A percentile compares a stretch with the other conserved stretches of the same genome.
Evolutionary conservation across 2,113 vertebrate species (phyloP).

Genomic region (Ptyas mucosa): DNA sequence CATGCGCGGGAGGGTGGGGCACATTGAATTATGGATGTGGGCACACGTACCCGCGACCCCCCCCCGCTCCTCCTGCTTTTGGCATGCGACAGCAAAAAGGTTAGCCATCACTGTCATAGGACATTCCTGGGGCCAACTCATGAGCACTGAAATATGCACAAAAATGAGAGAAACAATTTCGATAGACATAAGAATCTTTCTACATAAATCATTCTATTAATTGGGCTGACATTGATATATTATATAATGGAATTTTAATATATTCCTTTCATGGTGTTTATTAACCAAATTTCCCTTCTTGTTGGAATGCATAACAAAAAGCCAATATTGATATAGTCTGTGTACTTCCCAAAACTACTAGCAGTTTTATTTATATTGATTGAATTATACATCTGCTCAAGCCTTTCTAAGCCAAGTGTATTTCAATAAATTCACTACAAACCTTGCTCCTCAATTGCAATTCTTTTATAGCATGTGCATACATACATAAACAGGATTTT

Average conservation of each 20-base stretch:
- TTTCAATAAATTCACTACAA: constrained; percentile 22
- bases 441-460: constrained; percentile 38
- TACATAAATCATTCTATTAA: background rate
- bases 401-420: background rate
- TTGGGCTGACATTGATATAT: background rate
- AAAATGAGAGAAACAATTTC: background rate
- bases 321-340: constrained; percentile 14
- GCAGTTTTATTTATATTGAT: constrained; percentile 5
- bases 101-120: too few relatives aligned
- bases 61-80: too few relatives aligned
- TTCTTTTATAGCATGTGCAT: constrained; percentile 21
- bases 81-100: too few relatives aligned
- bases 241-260: background rate
- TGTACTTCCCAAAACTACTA: background rate
- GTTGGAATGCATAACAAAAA: background rate
- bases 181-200: background rate
- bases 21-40: too few relatives aligned
- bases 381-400: background rate
- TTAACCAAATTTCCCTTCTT: background rate
- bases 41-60: too few relatives aligned
- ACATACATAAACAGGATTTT: background rate
- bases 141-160: background rate
- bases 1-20: too few relatives aligned
- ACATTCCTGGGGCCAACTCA: background rate
- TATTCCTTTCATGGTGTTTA: background rate